Evolutionary conservation across 1,140 invertebrate species (phyloP).

Genomic region (Popillia japonica): DNA sequence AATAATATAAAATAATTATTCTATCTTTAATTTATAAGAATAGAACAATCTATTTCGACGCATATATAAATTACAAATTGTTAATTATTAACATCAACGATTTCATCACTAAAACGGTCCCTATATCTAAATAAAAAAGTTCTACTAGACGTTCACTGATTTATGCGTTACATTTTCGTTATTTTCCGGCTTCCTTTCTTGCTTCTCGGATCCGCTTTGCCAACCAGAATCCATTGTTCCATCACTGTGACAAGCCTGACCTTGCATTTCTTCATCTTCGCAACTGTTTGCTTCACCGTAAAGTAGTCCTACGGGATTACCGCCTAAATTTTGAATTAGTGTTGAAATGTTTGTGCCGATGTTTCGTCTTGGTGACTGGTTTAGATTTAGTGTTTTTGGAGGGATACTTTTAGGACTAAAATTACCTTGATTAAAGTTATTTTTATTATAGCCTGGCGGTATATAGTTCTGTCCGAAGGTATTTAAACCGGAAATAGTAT

Average conservation of each 20-base stretch:
- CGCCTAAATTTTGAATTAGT: conserved; percentile 59
- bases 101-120: conserved; percentile 24
- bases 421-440: conserved; percentile 46
- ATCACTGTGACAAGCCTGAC: conserved; percentile 56
- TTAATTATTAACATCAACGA: conserved; percentile 34
- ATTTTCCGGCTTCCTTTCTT: conserved; percentile 46
- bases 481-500: conserved; percentile 57
- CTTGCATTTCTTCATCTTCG: conserved; percentile 55
- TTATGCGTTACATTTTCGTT: conserved; percentile 42
- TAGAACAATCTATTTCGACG: conserved; percentile 38
- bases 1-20: conserved; percentile 39
- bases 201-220: conserved; percentile 59
- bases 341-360: conserved; percentile 58
- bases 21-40: conserved; percentile 38
- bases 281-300: conserved; percentile 56
- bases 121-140: neutral
- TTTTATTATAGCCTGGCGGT: conserved; percentile 48
- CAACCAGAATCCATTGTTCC: conserved; percentile 60
- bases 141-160: conserved; percentile 46
- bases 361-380: conserved; percentile 50
- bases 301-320: conserved; percentile 56
- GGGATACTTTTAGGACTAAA: conserved; percentile 51
- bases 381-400: conserved; percentile 53
- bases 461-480: conserved; percentile 53
- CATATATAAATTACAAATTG: conserved; percentile 38